Conservation (phyloP, 37 sponge, comb jelly and placozoan species). For the Geodia barretti region DNA sequence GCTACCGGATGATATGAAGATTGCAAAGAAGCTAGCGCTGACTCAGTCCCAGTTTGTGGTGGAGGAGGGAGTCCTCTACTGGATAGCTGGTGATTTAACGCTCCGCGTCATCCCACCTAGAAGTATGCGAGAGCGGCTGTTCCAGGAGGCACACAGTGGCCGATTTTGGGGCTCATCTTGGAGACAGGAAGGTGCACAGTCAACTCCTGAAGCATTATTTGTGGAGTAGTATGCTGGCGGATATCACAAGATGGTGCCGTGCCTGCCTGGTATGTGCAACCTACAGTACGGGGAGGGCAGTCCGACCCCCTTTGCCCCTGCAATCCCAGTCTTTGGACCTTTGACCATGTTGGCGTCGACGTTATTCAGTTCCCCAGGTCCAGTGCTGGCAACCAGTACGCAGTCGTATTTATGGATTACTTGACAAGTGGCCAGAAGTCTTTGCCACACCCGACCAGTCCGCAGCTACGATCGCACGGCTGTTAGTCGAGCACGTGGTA, state of each 20-base stretch:
- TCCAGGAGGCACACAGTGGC: conserved; percentile 50
- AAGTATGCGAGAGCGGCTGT: conserved; percentile 19
- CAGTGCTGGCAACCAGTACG: conserved; percentile 42
- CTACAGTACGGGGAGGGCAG: conserved; percentile 6
- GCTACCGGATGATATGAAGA: conserved; percentile 35
- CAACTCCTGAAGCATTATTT: conserved; percentile 42
- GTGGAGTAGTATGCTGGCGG: conserved; percentile 53
- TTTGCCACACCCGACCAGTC: conserved; percentile 28
- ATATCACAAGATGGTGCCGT: conserved; percentile 25
- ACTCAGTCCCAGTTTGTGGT: conserved; percentile 13
- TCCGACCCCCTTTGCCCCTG: conserved; percentile 39
- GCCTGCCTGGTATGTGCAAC: conserved; percentile 49
- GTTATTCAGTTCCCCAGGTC: conserved; percentile 39
- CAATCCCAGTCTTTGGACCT: conserved; percentile 50
- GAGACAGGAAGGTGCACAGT: conserved; percentile 37
- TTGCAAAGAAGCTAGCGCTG: conserved; percentile 11
- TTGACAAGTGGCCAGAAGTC: conserved; percentile 59
- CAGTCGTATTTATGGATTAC: conserved; percentile 69
- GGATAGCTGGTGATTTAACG: conserved; percentile 32
- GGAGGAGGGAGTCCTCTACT: conserved; percentile 45
- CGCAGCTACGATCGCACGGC: conserved; percentile 37
- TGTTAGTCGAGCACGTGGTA: conserved; percentile 35
- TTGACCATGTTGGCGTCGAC: conserved; percentile 54
- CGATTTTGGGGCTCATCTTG: conserved; percentile 41
- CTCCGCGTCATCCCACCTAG: conserved; percentile 40